Base-by-base conservation (phyloP, 2,113 vertebrate species). In the Poecilia latipinna region DNA sequence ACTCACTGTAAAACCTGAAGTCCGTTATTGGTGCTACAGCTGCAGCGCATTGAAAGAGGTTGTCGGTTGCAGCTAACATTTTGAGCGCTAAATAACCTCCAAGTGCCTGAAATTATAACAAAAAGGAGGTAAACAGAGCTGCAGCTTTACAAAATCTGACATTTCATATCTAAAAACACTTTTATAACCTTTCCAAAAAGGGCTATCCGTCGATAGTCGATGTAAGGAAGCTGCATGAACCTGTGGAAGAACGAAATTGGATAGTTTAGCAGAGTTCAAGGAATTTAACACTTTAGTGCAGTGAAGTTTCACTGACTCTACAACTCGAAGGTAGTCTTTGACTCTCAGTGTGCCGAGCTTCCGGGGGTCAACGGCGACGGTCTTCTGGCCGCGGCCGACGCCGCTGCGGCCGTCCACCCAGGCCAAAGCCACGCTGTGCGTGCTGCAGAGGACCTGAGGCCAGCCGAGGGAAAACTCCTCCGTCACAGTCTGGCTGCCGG, bases 61-160 rank as follows among this genome's bases (percentile, higher is more conserved):
- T 90, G 32, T 95, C 93, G 64, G 93, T 92, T 26, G 92, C 79
- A 8, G 93, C 91, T 69, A 95, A 82, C 91, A 96, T 94, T 84
- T 95, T 96, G 51, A 96, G 93, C n/a, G 94, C 84, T 80, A 96
- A 85, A 91, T 95, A 95, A 51, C 95, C 95, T 17, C 95, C 95
- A 77, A 94, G 95, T 24, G 88, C 95, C 95, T 96, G 89, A 60
- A 32, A 51, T 37, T 69, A 73, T 10, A 60, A 78, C 4, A 75
- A 32, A 67, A 65, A 77, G 35, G 26, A 32, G 37, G 11, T 57
- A 28, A 48, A 61, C 37, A 12, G 66, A 57, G 74, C 31, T 44
- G 13, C 15, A 28, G 12, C 12, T 57, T 39, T 19, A 4, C 64
- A 26, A 22, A 35, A 12, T 35, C 44, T 8, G 7, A 51, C 8